phyloP scores from a whole-genome alignment of 2,113 vertebrate species.

The Tachycineta bicolor region DNA sequence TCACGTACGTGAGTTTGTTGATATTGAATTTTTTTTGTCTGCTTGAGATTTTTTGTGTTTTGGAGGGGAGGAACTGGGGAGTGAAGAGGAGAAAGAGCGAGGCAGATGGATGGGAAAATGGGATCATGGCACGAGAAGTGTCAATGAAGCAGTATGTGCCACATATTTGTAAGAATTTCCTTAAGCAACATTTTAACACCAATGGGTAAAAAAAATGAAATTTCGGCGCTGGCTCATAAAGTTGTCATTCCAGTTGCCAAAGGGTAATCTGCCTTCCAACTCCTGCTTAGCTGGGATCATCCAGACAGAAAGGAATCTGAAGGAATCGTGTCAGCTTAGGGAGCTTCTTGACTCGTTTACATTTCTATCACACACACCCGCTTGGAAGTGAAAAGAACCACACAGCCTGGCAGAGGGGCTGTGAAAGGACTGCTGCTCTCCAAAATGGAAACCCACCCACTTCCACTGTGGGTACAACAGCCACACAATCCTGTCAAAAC shows the following conservation, averaged over 20 bases:
- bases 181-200: constrained; percentile 40
- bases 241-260: not conserved
- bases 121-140: constrained; percentile 9
- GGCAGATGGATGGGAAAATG: not conserved
- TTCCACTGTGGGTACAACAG: not conserved
- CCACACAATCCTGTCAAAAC: not conserved
- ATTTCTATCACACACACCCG: not conserved
- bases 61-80: accelerated
- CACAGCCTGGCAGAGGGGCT: not conserved
- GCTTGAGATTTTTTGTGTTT: not conserved
- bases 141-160: constrained; percentile 26
- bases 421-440: not conserved
- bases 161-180: constrained; percentile 1
- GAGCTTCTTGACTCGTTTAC: not conserved
- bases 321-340: not conserved
- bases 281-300: not conserved
- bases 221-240: not conserved
- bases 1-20: not conserved
- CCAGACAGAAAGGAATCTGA: not conserved
- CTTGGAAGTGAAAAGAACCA: not conserved
- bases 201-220: not conserved
- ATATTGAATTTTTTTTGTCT: not conserved
- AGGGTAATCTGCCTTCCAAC: not conserved
- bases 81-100: not conserved
- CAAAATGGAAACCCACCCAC: not conserved